These are phyloP conservation scores for Tachina lurida DNA, from an alignment of 2,888 invertebrate genomes.

Conservation along the genomic window DNA sequence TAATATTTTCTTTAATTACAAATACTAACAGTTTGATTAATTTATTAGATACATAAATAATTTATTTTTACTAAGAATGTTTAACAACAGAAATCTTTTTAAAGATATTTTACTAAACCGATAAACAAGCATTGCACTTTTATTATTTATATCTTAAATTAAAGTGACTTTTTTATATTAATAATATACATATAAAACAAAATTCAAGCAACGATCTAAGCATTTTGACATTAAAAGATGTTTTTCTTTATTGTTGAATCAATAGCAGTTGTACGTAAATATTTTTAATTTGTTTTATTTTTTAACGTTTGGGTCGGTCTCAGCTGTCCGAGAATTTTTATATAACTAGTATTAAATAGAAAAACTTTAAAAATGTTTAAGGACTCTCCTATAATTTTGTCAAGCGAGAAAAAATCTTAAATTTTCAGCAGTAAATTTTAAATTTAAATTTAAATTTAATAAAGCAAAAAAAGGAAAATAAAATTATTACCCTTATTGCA, in stretches of 20 bases:
- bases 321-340: no score
- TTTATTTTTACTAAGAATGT: background rate
- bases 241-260: background rate
- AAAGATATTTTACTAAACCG: background rate
- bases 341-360: no score
- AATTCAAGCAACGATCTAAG: slow-evolving; percentile 28
- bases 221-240: slow-evolving; percentile 31
- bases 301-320: no score
- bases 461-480: no score
- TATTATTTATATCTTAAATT: slow-evolving; percentile 19
- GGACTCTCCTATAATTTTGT: no score
- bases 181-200: slow-evolving; percentile 9
- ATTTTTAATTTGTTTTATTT: background rate
- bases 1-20: background rate
- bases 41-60: background rate
- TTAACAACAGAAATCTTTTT: background rate
- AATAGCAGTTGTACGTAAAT: slow-evolving; percentile 3
- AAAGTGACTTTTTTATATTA: background rate
- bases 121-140: slow-evolving; percentile 42
- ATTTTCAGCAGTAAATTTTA: no score
- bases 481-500: no score
- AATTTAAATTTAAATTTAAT: no score
- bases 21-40: slow-evolving; percentile 1
- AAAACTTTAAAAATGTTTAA: no score
- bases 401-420: no score